These are phyloP conservation scores for Lonchura striata DNA, from an alignment of 2,113 vertebrate genomes.

Conservation along the genomic window DNA sequence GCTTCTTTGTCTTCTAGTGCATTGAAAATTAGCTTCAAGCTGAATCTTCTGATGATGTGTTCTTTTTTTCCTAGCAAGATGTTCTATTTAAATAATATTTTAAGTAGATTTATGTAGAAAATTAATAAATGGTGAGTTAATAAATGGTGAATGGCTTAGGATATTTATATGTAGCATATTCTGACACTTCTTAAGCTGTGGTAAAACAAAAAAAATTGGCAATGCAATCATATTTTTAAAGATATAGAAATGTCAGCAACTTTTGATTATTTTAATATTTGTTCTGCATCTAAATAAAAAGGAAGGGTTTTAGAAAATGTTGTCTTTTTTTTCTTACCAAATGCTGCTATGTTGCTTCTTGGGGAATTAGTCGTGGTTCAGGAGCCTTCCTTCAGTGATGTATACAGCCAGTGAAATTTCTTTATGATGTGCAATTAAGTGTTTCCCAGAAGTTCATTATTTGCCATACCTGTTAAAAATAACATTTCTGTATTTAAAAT, in stretches of 20 bases:
- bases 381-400: background rate
- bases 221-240: background rate
- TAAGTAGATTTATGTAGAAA: background rate
- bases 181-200: background rate
- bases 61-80: background rate
- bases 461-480: background rate
- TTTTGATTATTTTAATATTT: background rate
- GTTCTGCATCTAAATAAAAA: background rate
- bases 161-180: background rate
- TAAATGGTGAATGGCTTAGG: background rate
- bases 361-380: background rate
- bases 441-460: background rate
- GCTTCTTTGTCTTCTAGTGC: background rate
- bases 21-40: background rate
- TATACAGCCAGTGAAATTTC: background rate
- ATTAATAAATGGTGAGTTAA: background rate
- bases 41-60: background rate
- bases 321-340: background rate
- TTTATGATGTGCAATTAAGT: background rate
- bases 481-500: background rate
- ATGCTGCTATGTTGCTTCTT: background rate
- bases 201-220: background rate
- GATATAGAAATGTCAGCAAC: background rate
- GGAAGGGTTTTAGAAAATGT: background rate
- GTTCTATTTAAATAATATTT: conserved; percentile 24